Evolutionary conservation across 2,797 vertebrate genomes (phyloP).

Genomic region (Poeciliopsis paucimaculata): DNA sequence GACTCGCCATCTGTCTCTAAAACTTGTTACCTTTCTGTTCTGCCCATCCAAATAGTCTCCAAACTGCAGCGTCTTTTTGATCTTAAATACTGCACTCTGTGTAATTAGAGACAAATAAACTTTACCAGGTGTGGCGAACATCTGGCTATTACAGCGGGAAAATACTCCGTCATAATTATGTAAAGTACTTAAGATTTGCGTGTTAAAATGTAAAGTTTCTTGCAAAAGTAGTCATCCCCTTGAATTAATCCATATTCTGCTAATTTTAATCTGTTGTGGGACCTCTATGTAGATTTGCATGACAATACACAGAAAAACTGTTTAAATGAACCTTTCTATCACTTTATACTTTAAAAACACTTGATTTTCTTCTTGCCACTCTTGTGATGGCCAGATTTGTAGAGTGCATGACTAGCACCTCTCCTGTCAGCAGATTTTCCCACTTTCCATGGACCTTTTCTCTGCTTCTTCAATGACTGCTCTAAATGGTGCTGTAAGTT

Average conservation of each 20-base stretch:
- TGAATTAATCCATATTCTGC: background rate
- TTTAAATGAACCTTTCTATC: background rate
- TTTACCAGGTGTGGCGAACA: constrained; percentile 77
- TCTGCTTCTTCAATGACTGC: background rate
- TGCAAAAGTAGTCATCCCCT: background rate
- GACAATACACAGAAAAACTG: background rate
- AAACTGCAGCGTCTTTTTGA: constrained; percentile 64
- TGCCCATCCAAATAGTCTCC: constrained; percentile 65
- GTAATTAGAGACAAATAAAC: constrained; percentile 60
- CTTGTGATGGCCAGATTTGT: background rate
- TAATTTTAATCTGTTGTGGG: background rate
- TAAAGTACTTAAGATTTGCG: constrained; percentile 39
- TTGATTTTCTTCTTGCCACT: background rate
- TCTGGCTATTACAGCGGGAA: constrained; percentile 61
- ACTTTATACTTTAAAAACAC: background rate
- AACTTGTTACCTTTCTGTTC: constrained; percentile 55
- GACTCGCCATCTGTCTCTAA: constrained; percentile 72
- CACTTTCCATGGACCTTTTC: background rate
- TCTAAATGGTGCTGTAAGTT: background rate
- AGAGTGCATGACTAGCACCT: background rate
- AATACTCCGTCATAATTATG: constrained; percentile 58
- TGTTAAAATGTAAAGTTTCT: constrained; percentile 22
- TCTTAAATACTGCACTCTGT: constrained; percentile 70
- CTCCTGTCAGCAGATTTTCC: background rate
- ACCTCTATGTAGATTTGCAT: background rate